Percentiles rank a stretch among this genome's conserved stretches.
Conservation (phyloP, 2,113 vertebrate species). For the Pheucticus melanocephalus region DNA sequence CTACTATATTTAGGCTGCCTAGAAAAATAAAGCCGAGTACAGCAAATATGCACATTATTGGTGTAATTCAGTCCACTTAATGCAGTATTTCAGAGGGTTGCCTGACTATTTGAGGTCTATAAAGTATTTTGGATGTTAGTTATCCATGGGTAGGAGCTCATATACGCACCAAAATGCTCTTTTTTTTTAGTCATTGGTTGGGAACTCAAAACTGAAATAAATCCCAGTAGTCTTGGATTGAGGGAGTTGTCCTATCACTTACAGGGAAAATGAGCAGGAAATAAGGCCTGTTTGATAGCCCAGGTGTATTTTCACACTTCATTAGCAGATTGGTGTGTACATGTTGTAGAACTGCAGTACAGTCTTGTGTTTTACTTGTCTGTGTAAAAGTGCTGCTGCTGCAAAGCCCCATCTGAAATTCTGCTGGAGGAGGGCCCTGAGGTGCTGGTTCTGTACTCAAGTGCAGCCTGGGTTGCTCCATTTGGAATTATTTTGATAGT, state of each 20-base stretch:
- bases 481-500: neutral
- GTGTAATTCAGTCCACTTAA: neutral
- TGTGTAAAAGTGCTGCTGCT: neutral
- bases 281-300: neutral
- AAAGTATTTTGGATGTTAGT: neutral
- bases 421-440: neutral
- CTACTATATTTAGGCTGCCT: neutral
- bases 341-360: neutral
- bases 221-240: neutral
- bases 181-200: neutral
- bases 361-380: neutral
- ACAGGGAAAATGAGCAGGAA: neutral
- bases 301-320: neutral
- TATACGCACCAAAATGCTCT: neutral
- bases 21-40: neutral
- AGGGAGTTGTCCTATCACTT: neutral
- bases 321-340: neutral
- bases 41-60: neutral
- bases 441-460: neutral
- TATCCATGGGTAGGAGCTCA: neutral
- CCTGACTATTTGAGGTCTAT: neutral
- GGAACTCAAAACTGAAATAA: neutral
- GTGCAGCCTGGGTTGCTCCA: neutral
- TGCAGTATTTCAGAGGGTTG: neutral
- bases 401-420: neutral